Conservation (phyloP, 92 coral and sea anemone species). For the Montipora capitata region DNA sequence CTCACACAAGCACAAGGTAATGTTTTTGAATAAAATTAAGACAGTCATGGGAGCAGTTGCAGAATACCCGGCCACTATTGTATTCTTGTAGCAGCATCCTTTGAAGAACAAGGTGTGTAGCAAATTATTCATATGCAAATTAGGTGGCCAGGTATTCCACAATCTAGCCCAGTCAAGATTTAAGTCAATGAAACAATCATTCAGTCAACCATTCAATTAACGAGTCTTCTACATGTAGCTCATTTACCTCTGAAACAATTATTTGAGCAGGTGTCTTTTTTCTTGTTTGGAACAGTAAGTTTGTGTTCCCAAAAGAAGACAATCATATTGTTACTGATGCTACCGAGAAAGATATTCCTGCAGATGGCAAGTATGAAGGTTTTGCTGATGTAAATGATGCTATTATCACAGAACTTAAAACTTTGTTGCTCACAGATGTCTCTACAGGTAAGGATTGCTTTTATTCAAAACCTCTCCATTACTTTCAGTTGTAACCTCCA, state of each 20-base stretch:
- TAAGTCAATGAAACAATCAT: background rate
- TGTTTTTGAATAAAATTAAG: background rate
- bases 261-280: background rate
- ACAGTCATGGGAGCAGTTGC: too few species aligned
- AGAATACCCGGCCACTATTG: too few species aligned
- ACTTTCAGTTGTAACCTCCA: too few species aligned
- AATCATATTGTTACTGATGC: conserved; percentile 3
- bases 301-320: conserved; percentile 91
- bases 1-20: conserved; percentile 88
- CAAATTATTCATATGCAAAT: too few species aligned
- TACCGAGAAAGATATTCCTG: conserved; percentile 51
- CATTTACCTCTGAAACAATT: background rate
- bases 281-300: conserved; percentile 76
- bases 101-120: too few species aligned
- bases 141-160: too few species aligned
- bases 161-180: background rate
- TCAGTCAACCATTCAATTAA: background rate
- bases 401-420: conserved; percentile 79
- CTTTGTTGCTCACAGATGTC: conserved; percentile 69
- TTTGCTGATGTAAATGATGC: conserved; percentile 90
- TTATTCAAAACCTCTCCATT: background rate
- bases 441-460: conserved; percentile 52
- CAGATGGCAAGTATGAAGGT: conserved; percentile 95
- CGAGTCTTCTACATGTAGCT: too few species aligned
- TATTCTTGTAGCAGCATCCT: too few species aligned